These are phyloP conservation scores for Scrobipalpa costella DNA, from an alignment of 2,888 invertebrate species.

Conservation along the genomic window DNA sequence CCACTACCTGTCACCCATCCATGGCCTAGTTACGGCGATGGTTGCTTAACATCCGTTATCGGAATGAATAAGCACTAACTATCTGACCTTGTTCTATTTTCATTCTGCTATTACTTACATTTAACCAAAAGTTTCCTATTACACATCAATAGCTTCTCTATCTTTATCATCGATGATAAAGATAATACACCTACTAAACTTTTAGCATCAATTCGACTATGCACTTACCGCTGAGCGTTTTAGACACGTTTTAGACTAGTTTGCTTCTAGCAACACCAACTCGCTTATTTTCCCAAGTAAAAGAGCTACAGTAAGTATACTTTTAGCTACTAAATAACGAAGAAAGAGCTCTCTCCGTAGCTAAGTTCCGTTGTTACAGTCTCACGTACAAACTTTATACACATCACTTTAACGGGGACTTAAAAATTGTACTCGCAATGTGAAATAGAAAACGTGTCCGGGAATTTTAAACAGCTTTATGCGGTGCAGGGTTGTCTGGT, in stretches of 20 bases:
- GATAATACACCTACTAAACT: not conserved
- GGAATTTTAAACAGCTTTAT: slow-evolving; percentile 38
- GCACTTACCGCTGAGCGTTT: not conserved
- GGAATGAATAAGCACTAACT: no score
- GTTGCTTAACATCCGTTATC: no score
- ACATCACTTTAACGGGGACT: slow-evolving; percentile 51
- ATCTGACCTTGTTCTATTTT: no score
- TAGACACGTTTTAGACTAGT: not conserved
- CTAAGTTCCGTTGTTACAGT: slow-evolving; percentile 11
- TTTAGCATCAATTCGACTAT: not conserved
- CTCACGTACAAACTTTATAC: slow-evolving; percentile 49
- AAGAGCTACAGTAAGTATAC: slow-evolving; percentile 8
- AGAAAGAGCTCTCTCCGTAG: slow-evolving; percentile 3
- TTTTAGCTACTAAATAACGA: slow-evolving; percentile 10
- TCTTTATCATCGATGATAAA: not conserved
- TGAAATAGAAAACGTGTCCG: slow-evolving; percentile 56
- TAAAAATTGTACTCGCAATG: slow-evolving; percentile 53
- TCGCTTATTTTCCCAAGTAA: not conserved
- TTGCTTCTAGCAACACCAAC: not conserved
- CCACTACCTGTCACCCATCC: no score
- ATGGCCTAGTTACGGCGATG: no score
- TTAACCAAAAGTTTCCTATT: no score
- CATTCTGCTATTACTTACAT: no score
- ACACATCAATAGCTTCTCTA: no score
- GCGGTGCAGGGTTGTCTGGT: slow-evolving; percentile 9